Conservation (phyloP, 2,113 vertebrate genomes). For the Bos javanicus region DNA sequence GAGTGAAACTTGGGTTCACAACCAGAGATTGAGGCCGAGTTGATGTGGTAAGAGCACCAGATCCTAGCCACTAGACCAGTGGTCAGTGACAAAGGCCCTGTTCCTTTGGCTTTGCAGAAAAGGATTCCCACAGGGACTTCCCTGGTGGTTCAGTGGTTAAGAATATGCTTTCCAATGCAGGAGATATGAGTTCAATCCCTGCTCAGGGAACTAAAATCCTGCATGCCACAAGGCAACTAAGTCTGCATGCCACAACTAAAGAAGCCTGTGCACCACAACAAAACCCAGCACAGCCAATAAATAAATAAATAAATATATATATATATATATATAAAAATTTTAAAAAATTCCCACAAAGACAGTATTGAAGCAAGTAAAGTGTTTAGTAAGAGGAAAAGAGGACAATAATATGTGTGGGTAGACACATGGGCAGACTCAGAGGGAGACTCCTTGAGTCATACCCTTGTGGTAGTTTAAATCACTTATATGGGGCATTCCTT, state of each 20-base stretch:
- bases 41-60: not conserved
- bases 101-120: not conserved
- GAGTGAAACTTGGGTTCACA: not conserved
- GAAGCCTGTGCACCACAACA: not conserved
- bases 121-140: not conserved
- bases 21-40: not conserved
- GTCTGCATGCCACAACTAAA: not conserved
- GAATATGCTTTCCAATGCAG: not conserved
- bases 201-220: not conserved
- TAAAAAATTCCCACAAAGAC: not conserved
- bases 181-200: not conserved
- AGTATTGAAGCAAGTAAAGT: not conserved
- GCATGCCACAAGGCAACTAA: not conserved
- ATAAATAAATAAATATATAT: not conserved
- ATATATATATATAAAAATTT: not conserved
- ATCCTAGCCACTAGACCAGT: not conserved
- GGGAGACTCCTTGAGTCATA: not conserved
- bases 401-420: not conserved
- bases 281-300: not conserved
- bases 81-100: not conserved
- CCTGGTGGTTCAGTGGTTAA: not conserved
- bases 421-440: not conserved
- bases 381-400: not conserved
- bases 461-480: not conserved
- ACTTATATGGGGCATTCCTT: not conserved